Percentiles rank a stretch among this genome's conserved stretches.
These are phyloP conservation scores for Drosophila macrothrix DNA, from an alignment of 2,888 invertebrate genomes.

Conservation along the genomic window DNA sequence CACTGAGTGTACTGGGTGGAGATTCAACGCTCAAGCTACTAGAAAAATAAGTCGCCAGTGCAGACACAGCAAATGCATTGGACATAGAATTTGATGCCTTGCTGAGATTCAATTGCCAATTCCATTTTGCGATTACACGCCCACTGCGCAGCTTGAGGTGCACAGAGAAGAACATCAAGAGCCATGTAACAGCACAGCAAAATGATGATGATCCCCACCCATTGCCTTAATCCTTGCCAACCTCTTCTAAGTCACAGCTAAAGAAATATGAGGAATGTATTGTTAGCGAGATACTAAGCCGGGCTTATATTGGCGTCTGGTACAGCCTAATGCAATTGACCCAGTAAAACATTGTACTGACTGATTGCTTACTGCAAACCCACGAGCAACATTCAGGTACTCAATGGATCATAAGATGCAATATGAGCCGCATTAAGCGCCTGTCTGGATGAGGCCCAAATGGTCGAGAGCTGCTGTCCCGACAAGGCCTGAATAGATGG, in stretches of 20 bases:
- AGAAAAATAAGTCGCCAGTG: slow-evolving; percentile 2
- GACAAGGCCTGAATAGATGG: not conserved
- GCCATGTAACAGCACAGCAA: slow-evolving; percentile 74
- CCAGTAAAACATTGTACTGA: slow-evolving; percentile 89
- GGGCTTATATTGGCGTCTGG: slow-evolving; percentile 84
- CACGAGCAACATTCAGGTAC: slow-evolving; percentile 87
- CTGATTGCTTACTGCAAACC: slow-evolving; percentile 89
- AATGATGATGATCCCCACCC: not conserved
- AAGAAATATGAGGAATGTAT: slow-evolving; percentile 89
- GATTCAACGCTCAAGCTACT: slow-evolving; percentile 5
- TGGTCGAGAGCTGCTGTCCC: slow-evolving; percentile 87
- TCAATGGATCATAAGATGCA: slow-evolving; percentile 85
- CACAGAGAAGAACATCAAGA: slow-evolving; percentile 56
- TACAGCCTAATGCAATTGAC: slow-evolving; percentile 87
- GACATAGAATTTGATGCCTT: slow-evolving; percentile 38
- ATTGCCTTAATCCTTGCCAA: slow-evolving; percentile 68
- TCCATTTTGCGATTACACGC: slow-evolving; percentile 58
- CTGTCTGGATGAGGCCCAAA: slow-evolving; percentile 92
- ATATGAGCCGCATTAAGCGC: slow-evolving; percentile 87
- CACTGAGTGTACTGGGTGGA: not conserved
- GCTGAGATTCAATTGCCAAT: slow-evolving; percentile 49
- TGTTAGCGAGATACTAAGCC: slow-evolving; percentile 89
- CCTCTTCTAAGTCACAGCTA: slow-evolving; percentile 85
- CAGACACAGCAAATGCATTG: slow-evolving; percentile 11
- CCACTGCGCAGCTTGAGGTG: slow-evolving; percentile 53